Evolutionary conservation across 2,113 vertebrate species (phyloP), one percentile per base, ranked within the genome.

Genomic region (Orcinus orca): DNA sequence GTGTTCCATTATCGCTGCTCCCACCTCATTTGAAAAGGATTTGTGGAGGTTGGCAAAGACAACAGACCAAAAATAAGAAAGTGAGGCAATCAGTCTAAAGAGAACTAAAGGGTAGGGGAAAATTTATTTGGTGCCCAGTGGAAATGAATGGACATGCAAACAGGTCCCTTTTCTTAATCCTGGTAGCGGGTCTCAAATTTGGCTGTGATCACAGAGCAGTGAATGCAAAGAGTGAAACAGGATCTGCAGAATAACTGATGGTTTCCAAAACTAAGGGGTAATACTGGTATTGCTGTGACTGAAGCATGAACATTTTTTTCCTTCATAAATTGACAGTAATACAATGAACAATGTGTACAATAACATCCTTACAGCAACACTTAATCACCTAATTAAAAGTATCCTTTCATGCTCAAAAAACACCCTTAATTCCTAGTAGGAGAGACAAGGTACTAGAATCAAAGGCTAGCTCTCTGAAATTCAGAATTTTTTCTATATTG

Each of bases 11-110:
- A 93, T 10, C 79, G 41, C 8, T 89, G 62, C 8, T 33, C 55
- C 68, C 58, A 80, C 20, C 13, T 92, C 73, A 86, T 53, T 86
- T 63, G 58, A 70, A 96, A 87, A 41, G 14, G 58, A 33, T 65
- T n/a, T 87, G 47, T 85, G 62, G 77, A 91, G 41, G 73, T 33
- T 93, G 73, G 50, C 79, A 95, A 94, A 60, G 73, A 92, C 8
- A 63, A 7, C 55, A 71, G 50, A 95, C 86, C 26, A 83, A 71
- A 94, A 87, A 91, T 36, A 87, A 83, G 58, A 79, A 91, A 96
- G 83, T 63, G 83, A 85, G 21, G 41, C 33, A 94, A 68, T 70
- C 71, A 68, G 38, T 60, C 9, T 58, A 84, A 93, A 76, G 50
- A 85, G 68, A 90, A 58, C 29, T 81, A 38, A 91, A 67, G 33